Evolutionary conservation across 2,113 vertebrate species (phyloP).

Genomic region (Raja brachyura): DNA sequence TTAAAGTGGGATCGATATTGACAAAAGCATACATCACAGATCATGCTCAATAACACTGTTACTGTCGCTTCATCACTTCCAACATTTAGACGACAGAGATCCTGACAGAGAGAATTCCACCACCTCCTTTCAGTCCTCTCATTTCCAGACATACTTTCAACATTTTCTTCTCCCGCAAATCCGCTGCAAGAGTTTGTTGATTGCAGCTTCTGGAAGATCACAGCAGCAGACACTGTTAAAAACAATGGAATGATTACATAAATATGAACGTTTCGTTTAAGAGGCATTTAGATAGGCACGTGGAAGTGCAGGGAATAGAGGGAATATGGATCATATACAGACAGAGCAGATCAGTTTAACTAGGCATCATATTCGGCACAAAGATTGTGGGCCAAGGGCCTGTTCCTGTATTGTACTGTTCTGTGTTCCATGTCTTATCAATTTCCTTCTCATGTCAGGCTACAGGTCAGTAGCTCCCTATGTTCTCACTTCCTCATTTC

Average conservation of each 20-base stretch:
- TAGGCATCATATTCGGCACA: too few relatives aligned
- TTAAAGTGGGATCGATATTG: background rate
- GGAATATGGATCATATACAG: too few relatives aligned
- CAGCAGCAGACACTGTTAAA: background rate
- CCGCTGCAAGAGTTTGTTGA: background rate
- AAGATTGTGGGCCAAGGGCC: too few relatives aligned
- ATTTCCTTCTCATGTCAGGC: too few relatives aligned
- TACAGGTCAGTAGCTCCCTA: too few relatives aligned
- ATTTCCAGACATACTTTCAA: background rate
- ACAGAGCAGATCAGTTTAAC: too few relatives aligned
- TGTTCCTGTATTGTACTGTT: too few relatives aligned
- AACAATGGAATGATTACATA: background rate
- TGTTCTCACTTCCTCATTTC: too few relatives aligned
- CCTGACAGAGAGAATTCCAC: background rate
- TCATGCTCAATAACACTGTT: background rate
- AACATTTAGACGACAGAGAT: conserved; percentile 11
- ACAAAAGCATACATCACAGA: background rate
- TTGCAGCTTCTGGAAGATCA: background rate
- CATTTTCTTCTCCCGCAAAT: background rate
- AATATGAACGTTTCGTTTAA: too few relatives aligned
- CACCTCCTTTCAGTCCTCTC: background rate
- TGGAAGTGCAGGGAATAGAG: too few relatives aligned
- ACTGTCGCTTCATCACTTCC: background rate
- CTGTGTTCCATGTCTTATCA: too few relatives aligned
- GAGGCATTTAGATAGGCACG: too few relatives aligned